Base-by-base conservation (phyloP, 2,888 invertebrate species). In the Thymelicus sylvestris region DNA sequence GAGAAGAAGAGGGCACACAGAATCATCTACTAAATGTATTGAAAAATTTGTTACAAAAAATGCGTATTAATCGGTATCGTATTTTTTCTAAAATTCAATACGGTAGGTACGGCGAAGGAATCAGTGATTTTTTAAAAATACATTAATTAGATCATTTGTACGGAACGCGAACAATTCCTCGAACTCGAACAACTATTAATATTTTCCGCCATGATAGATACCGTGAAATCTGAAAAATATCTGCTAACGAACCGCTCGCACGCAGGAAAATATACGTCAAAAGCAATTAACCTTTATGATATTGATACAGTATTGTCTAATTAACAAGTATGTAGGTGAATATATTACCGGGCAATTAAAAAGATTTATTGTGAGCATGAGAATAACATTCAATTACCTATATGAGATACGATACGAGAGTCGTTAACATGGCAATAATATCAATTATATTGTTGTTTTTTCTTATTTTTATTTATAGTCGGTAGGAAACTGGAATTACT, bases 311-410 rank as follows among this genome's bases (percentile, higher is more conserved):
- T 39, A 55, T 57, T 57, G 66, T 66, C 66, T 57, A 66, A 66
- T 66, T 66, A 57, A 66, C 41, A 66, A 57, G 41, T 47, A 66
- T 47, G 66, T 44, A 50, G 31, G 39, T 66, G 66, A 57, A 66
- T 66, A 66, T 66, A 66, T 57, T 57, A 55, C 44, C n/a, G 44
- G 10, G 41, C 61, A 67, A 67, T 67, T 67, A 67, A 67, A 19
- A 66, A 55, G 52, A 62, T 67, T 61, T 67, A 62, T 50, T 61
- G 60, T 15, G 15, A 24, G 67, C 61, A 52, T 41, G 61, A 61
- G 61, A 52, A 67, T 44, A 62, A 67, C 61, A 67, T 67, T 67
- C 61, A 67, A 67, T 67, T 67, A 61, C 31, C 31, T 31, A 31
- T n/a, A 50, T 19, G 13, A 62, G n/a, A n/a, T n/a, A 19, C 19